A percentile compares a stretch with the other conserved stretches of the same genome.
phyloP scores from a whole-genome alignment of 2,113 vertebrate genomes.

The Amblyopsis rosae region DNA sequence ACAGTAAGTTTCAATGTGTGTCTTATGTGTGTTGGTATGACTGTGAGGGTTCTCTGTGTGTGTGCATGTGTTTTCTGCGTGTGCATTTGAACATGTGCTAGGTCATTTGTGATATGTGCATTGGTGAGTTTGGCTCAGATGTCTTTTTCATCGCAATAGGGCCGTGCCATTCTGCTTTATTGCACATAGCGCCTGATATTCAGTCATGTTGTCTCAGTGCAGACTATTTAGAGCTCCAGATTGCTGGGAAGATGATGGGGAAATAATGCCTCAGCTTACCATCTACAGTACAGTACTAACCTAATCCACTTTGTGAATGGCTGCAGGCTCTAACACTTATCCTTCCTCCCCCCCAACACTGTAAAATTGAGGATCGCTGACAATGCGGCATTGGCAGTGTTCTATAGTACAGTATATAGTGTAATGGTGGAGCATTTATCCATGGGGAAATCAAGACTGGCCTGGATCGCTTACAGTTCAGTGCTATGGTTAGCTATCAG shows the following conservation, averaged over 20 bases:
- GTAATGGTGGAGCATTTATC: constrained; percentile 30
- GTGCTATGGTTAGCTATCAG: neutral
- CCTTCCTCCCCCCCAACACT: neutral
- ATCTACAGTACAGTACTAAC: neutral
- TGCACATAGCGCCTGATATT: too few relatives aligned
- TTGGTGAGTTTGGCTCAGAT: too few relatives aligned
- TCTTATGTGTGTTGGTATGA: neutral
- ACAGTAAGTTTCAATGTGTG: neutral
- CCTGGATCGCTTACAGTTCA: constrained; percentile 15
- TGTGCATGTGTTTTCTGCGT: neutral
- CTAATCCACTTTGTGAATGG: constrained; percentile 1
- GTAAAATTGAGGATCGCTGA: constrained; percentile 22
- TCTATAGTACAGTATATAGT: neutral
- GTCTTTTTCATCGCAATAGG: too few relatives aligned
- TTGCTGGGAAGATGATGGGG: constrained; percentile 10
- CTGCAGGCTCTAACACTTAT: constrained; percentile 7
- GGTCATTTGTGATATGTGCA: too few relatives aligned
- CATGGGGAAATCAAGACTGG: constrained; percentile 50
- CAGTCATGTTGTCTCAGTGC: constrained; percentile 39
- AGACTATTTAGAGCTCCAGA: constrained; percentile 13
- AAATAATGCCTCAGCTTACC: constrained; percentile 7
- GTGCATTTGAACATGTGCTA: too few relatives aligned
- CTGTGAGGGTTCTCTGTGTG: neutral
- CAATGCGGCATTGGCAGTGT: neutral
- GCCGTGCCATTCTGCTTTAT: too few relatives aligned